phyloP scores from a whole-genome alignment of 2,113 vertebrate species.

The Prionailurus viverrinus region DNA sequence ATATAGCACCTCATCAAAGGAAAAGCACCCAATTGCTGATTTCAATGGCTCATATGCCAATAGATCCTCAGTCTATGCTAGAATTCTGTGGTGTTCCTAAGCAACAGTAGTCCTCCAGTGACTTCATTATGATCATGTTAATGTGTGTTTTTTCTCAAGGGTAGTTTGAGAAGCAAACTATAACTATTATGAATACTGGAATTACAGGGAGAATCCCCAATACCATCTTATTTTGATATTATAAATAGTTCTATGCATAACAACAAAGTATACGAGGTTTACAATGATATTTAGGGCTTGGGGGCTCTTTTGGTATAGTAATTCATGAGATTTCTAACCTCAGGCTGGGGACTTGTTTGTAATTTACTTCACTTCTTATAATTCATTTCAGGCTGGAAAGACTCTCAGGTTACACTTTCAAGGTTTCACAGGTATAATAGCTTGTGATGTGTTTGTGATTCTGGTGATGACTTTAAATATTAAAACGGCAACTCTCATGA shows the following conservation, averaged over 20 bases:
- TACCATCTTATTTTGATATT: constrained; percentile 79
- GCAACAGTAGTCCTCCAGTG: constrained; percentile 82
- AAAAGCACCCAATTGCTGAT: constrained; percentile 78
- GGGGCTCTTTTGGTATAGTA: constrained; percentile 54
- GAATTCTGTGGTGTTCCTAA: constrained; percentile 83
- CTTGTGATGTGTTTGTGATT: constrained; percentile 69
- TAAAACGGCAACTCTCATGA: constrained; percentile 35
- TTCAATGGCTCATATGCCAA: constrained; percentile 79
- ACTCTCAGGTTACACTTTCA: constrained; percentile 71
- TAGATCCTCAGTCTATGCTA: constrained; percentile 80
- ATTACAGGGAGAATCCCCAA: constrained; percentile 78
- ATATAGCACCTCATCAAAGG: constrained; percentile 80
- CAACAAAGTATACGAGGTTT: constrained; percentile 79
- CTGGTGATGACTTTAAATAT: constrained; percentile 26
- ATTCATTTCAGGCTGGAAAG: constrained; percentile 80
- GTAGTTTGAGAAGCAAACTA: constrained; percentile 83
- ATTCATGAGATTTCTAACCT: constrained; percentile 72
- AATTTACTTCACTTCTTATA: constrained; percentile 69
- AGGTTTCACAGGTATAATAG: constrained; percentile 17
- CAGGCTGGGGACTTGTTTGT: constrained; percentile 68
- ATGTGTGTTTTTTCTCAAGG: constrained; percentile 81
- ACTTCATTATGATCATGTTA: constrained; percentile 84
- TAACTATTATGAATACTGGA: constrained; percentile 75
- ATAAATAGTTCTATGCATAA: constrained; percentile 78
- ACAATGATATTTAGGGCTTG: constrained; percentile 64